Evolutionary conservation across 1,140 invertebrate species (phyloP), one percentile per base, ranked within the genome.

Genomic region (Gonioctena quinquepunctata): DNA sequence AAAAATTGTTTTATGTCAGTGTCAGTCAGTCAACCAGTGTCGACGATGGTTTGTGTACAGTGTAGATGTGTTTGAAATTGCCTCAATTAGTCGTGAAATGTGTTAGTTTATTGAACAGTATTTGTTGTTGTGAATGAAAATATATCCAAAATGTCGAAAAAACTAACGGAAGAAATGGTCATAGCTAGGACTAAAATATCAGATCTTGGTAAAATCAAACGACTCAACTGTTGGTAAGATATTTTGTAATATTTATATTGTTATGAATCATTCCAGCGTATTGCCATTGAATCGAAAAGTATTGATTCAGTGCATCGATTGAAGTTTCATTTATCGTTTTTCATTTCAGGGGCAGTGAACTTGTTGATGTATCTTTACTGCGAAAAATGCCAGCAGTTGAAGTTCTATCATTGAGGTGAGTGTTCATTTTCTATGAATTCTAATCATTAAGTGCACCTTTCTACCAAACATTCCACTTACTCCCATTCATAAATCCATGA

Each of bases 111-210:
- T 60, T 16, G 13, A 25, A 23, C 13, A 60, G 26, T 60, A 25
- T 26, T 23, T 60, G 8, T 21, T 18, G 25, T 23, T 48, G 8
- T 11, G 18, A 42, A 18, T 27, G 23, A 33, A 62, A n/a, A 16
- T 18, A 19, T 7, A 42, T 71, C 5, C 62, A 79, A 74, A 68
- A 82, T 82, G 81, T 80, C 78, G 90, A 91, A 92, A 72, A 90
- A 89, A 61, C 84, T 96, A 73, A 96, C 94, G 6, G 94, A 96
- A 85, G 93, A 96, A 85, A 95, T 96, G 92, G 92, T 96, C 76
- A 90, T 96, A 80, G 93, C 93, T 54, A 86, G 94, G 72, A 92
- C 94, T n/a, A 92, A 93, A 84, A 89, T 92, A 74, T 95, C 93
- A 26, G 94, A 96, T 86, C 86, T 96, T 75, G 84, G 88, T 22